Base-by-base conservation (phyloP, 2,888 invertebrate species). In the Pediacus dermestoides region DNA sequence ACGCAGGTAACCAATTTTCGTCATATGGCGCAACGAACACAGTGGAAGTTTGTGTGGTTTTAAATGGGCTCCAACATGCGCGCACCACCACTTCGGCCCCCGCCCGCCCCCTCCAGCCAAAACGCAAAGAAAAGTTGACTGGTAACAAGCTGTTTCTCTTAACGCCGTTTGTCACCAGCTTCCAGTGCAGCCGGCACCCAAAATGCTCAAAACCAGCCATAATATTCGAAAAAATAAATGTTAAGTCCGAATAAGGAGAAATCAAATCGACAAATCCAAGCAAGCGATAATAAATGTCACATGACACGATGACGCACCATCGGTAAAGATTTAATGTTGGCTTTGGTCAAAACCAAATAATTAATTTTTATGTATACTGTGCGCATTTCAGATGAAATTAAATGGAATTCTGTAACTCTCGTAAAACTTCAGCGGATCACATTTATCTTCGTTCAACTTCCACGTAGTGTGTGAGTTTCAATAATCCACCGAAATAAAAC, bases 111-210 rank as follows among this genome's bases (percentile, higher is more conserved):
- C 45, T 42, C n/a, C n/a, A n/a, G n/a, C n/a, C n/a, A n/a, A n/a
- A n/a, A n/a, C n/a, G n/a, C n/a, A 39, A 48, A 52, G 53, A 55
- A 55, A 55, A 55, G 55, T 55, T 55, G 50, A 44, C 42, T n/a
- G 34, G 46, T 40, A 50, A 53, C 53, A 55, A 52, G 51, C 53
- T 52, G 53, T 47, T 47, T 44, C 50, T 49, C 41, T 36, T 35
- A 52, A 46, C 51, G 54, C 53, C 53, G 54, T 56, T 56, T 56
- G 54, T 56, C 52, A 56, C 53, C n/a, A 53, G 54, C 53, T 53
- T 53, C 54, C 50, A 42, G 35, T 49, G 39, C 55, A 56, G 46
- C 54, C 49, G 55, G 54, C 44, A 49, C 52, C 35, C 18, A 28
- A 30, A 41, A 44, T 39, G 39, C 38, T 31, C 43, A 38, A 45